Conservation (phyloP, 37 sponge, comb jelly and placozoan species). For the Aplysina aerophoba region DNA sequence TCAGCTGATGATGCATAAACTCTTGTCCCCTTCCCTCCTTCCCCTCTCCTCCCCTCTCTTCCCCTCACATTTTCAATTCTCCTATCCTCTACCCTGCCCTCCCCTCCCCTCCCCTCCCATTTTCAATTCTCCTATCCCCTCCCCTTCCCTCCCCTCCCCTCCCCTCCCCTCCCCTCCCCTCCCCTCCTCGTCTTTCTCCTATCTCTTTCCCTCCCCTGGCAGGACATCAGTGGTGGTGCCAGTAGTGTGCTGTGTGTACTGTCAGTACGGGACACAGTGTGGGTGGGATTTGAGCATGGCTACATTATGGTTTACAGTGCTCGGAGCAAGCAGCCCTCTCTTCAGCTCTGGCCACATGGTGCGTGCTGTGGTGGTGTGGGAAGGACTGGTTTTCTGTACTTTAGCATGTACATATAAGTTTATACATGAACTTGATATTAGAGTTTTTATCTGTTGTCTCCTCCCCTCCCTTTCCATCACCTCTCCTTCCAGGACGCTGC, state of each 20-base stretch:
- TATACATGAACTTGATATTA: too few species aligned
- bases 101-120: too few species aligned
- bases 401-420: too few species aligned
- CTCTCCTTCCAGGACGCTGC: constrained; percentile 34
- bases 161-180: not conserved
- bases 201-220: not conserved
- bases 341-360: constrained; percentile 42
- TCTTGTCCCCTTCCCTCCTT: too few species aligned
- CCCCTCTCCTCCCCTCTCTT: not conserved
- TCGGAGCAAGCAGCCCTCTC: constrained; percentile 26
- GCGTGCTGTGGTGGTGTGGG: not conserved
- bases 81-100: not conserved
- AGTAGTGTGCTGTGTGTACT: constrained; percentile 57
- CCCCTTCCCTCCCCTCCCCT: not conserved
- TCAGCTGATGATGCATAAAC: too few species aligned
- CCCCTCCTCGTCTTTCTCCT: not conserved
- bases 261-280: constrained; percentile 57
- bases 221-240: constrained; percentile 77
- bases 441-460: not conserved
- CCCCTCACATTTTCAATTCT: not conserved
- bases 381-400: too few species aligned
- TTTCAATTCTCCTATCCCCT: not conserved
- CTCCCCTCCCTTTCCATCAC: not conserved
- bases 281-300: constrained; percentile 86
- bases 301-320: constrained; percentile 67